These are phyloP conservation scores for Lymantria monacha DNA, from an alignment of 2,888 invertebrate genomes.

Conservation along the genomic window DNA sequence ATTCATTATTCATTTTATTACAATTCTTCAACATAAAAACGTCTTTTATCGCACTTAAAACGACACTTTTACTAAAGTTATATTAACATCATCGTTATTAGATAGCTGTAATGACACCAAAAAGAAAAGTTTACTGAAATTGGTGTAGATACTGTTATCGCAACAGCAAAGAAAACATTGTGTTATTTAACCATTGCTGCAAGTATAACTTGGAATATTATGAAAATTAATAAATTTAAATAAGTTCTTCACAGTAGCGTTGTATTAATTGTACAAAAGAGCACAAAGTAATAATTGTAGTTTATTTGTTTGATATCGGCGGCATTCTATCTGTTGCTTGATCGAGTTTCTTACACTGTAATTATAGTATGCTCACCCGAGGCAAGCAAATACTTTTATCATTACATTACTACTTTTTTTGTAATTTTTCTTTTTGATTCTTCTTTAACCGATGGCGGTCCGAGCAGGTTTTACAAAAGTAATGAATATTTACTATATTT, in stretches of 20 bases:
- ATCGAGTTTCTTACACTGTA: conserved; percentile 35
- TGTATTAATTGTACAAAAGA: conserved; percentile 4
- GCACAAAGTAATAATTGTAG: conserved; percentile 7
- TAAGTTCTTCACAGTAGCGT: neutral
- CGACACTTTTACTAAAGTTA: neutral
- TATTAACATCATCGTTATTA: neutral
- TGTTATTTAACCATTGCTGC: neutral
- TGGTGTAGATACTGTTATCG: no score
- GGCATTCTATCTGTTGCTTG: conserved; percentile 26
- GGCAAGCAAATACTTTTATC: conserved; percentile 37
- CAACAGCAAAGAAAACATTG: no score
- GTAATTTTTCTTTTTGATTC: conserved; percentile 9
- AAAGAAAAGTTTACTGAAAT: no score
- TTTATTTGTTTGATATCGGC: conserved; percentile 11
- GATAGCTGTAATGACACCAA: neutral
- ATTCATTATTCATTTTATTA: neutral
- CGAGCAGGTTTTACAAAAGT: conserved; percentile 45
- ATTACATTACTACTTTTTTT: conserved; percentile 14
- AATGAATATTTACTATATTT: conserved; percentile 60
- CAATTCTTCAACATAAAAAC: neutral
- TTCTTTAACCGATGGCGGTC: conserved; percentile 33
- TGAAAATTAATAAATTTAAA: neutral
- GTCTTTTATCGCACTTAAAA: neutral
- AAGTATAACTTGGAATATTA: neutral
- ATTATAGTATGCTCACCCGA: conserved; percentile 48